Conservation (phyloP, 2,113 vertebrate species). For the Cricetomys ansorgei region DNA sequence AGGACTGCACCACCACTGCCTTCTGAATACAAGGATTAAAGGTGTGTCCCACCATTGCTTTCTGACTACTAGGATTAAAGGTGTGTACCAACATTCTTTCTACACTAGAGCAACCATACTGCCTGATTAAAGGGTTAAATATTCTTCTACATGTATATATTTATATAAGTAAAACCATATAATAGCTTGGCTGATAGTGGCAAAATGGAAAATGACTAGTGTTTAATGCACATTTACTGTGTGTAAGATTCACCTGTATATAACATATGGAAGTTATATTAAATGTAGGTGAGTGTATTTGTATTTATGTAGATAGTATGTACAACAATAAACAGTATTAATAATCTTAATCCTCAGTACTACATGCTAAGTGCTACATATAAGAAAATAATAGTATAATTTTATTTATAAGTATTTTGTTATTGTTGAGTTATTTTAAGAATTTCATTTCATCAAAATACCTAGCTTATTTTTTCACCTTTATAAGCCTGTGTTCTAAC, state of each 20-base stretch:
- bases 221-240: neutral
- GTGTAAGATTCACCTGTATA: neutral
- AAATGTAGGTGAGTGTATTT: neutral
- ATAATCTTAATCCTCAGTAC: neutral
- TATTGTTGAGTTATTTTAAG: neutral
- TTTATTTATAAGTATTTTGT: neutral
- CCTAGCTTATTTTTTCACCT: neutral
- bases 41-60: no score
- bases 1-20: no score
- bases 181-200: neutral
- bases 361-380: neutral
- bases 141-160: neutral
- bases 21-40: no score
- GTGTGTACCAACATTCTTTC: no score
- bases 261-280: neutral
- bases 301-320: neutral
- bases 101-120: no score
- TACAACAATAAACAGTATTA: neutral
- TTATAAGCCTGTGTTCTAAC: neutral
- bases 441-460: neutral
- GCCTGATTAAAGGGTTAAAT: no score
- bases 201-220: neutral
- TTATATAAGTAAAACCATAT: neutral
- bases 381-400: neutral
- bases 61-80: no score